These are phyloP conservation scores for Adineta ricciae DNA, from an alignment of 2,888 invertebrate genomes.

Conservation along the genomic window DNA sequence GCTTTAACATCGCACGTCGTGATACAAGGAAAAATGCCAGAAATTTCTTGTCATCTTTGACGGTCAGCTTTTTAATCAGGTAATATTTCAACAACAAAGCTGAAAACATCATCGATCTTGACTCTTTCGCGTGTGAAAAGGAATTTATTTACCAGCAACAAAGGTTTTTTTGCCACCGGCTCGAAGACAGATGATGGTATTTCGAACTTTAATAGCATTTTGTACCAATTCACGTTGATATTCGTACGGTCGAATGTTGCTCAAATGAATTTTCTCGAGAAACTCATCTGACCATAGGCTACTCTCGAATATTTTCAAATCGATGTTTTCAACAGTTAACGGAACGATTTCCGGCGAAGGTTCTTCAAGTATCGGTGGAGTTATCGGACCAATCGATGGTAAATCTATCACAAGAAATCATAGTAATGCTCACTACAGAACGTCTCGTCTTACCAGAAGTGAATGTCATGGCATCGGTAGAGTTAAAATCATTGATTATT, in stretches of 20 bases:
- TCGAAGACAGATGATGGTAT: neutral
- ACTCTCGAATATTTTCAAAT: neutral
- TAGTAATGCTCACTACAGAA: neutral
- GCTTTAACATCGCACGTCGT: neutral
- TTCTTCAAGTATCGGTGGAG: neutral
- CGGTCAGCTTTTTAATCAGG: neutral
- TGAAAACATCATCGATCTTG: neutral
- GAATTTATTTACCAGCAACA: neutral
- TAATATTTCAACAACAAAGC: constrained; percentile 6
- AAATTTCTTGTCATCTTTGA: neutral
- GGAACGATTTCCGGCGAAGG: neutral
- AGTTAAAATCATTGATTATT: neutral
- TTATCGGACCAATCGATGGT: neutral
- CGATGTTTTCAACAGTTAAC: neutral
- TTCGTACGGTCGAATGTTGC: neutral
- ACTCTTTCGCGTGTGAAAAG: neutral
- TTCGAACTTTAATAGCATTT: neutral
- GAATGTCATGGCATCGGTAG: neutral
- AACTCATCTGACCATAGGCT: neutral
- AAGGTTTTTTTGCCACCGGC: neutral
- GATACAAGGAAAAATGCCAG: neutral
- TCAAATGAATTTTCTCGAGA: neutral
- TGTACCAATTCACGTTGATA: constrained; percentile 13
- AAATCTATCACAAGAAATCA: neutral
- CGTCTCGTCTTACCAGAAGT: neutral